phyloP scores from a whole-genome alignment of 30 jellyfish, hydroid and myxozoan genomes.

The Aurelia sp. region DNA sequence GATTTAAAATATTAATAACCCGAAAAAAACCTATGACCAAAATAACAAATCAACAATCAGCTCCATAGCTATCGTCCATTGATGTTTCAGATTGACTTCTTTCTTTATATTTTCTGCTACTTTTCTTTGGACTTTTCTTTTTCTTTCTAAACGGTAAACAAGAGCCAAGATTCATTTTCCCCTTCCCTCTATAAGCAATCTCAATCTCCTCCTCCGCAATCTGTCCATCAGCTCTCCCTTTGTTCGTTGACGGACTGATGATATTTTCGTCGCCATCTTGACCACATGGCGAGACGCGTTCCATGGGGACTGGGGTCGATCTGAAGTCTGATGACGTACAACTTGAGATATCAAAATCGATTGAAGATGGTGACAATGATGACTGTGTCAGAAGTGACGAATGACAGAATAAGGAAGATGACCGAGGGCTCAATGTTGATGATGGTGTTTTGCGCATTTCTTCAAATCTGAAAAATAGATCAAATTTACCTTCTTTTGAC shows the following conservation, averaged over 20 bases:
- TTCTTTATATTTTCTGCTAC: neutral
- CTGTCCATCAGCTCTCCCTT: conserved; percentile 12
- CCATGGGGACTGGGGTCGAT: conserved; percentile 63
- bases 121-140: conserved; percentile 32
- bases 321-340: conserved; percentile 54
- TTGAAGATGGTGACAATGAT: conserved; percentile 66
- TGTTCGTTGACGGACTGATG: conserved; percentile 56
- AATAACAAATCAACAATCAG: conserved; percentile 8
- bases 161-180: conserved; percentile 32
- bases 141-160: conserved; percentile 66
- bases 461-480: conserved; percentile 38
- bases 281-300: conserved; percentile 81
- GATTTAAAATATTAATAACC: no score
- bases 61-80: conserved; percentile 51
- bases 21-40: no score
- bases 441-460: conserved; percentile 67
- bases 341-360: conserved; percentile 75
- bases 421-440: conserved; percentile 57
- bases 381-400: conserved; percentile 72
- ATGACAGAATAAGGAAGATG: conserved; percentile 77
- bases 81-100: neutral
- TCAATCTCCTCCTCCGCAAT: conserved; percentile 8
- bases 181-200: conserved; percentile 55
- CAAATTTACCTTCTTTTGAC: neutral
- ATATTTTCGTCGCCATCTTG: conserved; percentile 69